Conservation (phyloP, 2,888 invertebrate genomes). For the Eudasyphora cyanicolor region DNA sequence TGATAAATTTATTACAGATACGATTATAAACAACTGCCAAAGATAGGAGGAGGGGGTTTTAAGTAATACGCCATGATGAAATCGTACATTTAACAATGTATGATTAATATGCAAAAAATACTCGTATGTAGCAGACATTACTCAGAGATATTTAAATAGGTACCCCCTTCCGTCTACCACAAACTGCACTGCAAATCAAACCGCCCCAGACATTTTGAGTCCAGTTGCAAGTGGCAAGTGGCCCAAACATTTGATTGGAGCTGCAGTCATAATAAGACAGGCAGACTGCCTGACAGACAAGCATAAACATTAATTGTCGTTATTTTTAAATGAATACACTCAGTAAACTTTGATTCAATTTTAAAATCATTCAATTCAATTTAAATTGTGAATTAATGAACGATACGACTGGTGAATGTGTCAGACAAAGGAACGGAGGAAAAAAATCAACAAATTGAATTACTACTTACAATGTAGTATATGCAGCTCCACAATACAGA, state of each 20-base stretch:
- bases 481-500: not conserved
- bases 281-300: not conserved
- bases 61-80: not conserved
- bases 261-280: not conserved
- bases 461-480: not conserved
- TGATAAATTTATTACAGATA: not conserved
- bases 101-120: not conserved
- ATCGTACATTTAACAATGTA: not conserved
- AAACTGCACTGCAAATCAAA: too few species aligned
- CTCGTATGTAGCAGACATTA: too few species aligned
- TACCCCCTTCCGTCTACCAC: too few species aligned
- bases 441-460: not conserved
- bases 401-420: too few species aligned
- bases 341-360: not conserved
- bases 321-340: conserved; percentile 11
- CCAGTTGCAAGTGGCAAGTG: too few species aligned
- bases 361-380: not conserved
- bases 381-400: not conserved
- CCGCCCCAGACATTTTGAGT: too few species aligned
- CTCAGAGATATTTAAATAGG: too few species aligned
- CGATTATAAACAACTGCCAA: not conserved
- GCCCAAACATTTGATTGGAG: too few species aligned
- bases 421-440: not conserved
- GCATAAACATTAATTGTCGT: not conserved
- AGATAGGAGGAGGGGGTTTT: not conserved